Evolutionary conservation across 2,113 vertebrate species (phyloP).

Genomic region (Scytalopus superciliaris): DNA sequence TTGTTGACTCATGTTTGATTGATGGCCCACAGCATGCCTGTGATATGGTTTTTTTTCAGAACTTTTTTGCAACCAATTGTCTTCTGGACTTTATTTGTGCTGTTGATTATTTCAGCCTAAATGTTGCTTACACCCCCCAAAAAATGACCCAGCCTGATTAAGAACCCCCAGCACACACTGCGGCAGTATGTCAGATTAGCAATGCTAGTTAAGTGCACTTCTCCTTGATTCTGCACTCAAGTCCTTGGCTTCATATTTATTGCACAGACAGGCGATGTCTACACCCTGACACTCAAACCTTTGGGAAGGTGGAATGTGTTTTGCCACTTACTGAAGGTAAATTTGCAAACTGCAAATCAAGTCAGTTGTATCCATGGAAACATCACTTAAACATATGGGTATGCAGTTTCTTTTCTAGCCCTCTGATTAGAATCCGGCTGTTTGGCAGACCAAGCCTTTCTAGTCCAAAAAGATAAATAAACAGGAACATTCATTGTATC

Average conservation of each 20-base stretch:
- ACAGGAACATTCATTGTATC: background rate
- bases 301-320: background rate
- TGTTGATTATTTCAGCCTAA: background rate
- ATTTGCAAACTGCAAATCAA: slow-evolving; percentile 18
- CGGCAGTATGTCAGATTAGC: background rate
- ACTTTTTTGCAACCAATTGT: background rate
- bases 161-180: background rate
- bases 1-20: background rate
- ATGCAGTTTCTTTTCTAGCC: background rate
- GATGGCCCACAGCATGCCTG: background rate
- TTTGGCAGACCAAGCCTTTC: background rate
- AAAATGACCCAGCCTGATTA: background rate
- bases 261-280: background rate
- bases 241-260: background rate
- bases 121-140: background rate
- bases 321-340: background rate
- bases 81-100: background rate
- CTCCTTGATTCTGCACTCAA: background rate
- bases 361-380: slow-evolving; percentile 39
- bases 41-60: background rate
- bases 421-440: background rate
- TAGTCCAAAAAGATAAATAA: background rate
- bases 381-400: background rate
- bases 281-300: background rate
- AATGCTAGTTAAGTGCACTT: background rate